Conservation (phyloP, 2,113 vertebrate species). For the Cyrtonyx montezumae region DNA sequence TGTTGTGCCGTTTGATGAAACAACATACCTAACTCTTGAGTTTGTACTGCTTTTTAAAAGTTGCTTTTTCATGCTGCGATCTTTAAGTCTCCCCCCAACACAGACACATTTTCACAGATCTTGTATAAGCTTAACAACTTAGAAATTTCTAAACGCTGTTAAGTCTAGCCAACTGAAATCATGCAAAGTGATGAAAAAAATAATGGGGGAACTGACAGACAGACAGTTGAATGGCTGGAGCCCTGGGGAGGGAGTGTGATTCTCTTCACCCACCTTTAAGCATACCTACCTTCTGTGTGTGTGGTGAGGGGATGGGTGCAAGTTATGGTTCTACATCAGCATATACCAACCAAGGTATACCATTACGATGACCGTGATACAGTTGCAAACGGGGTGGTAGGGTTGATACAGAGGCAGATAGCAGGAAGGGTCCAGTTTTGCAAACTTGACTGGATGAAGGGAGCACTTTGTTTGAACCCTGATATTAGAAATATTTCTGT, state of each 20-base stretch:
- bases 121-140: not conserved
- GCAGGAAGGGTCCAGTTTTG: not conserved
- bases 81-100: not conserved
- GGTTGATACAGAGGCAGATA: not conserved
- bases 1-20: not conserved
- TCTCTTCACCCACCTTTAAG: not conserved
- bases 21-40: not conserved
- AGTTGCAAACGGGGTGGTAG: fast-evolving
- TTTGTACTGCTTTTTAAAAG: not conserved
- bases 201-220: not conserved
- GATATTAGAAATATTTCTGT: not conserved
- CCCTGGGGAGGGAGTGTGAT: not conserved
- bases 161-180: not conserved
- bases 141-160: not conserved
- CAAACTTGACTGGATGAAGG: not conserved
- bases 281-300: not conserved
- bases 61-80: not conserved
- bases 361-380: not conserved
- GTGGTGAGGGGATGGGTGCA: not conserved
- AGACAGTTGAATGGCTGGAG: not conserved
- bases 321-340: not conserved
- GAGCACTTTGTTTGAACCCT: not conserved
- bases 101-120: not conserved
- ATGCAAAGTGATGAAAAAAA: not conserved
- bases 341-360: not conserved